Base-by-base conservation (phyloP, 2,888 invertebrate species). In the Drosophila percnosoma region DNA sequence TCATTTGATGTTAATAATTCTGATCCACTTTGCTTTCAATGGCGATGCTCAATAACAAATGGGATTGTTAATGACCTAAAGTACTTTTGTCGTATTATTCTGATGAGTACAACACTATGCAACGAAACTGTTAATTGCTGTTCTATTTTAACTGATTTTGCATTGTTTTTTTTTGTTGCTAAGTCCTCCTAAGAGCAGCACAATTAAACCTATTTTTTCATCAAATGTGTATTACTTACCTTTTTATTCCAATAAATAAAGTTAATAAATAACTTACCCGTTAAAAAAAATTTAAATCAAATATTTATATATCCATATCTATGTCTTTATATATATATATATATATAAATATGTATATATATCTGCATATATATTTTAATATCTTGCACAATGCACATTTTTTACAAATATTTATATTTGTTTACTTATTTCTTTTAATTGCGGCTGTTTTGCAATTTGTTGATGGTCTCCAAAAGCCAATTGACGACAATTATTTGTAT, bases 361-460 rank as follows among this genome's bases (percentile, higher is more conserved):
- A 21, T 52, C 2, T 21, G 7, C 3, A 4, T 31, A 31, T 53
- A 4, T 24, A 24, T 34, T 53, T n/a, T 11, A 57, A 42, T 40
- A 15, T 27, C 29, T 42, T 31, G 68, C 68, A 68, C 68, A 51
- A 38, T 58, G 68, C 68, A 68, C 68, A 58, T 31, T 15, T 42
- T 45, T 67, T 66, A 52, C 24, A 34, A 18, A 36, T 36, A 53
- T 53, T 33, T 38, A 33, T 27, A 24, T 51, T 33, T 7, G 18
- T 34, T 13, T 38, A 13, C 38, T 10, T 48, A 18, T n/a, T n/a
- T 57, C 2, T 15, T 29, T 67, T 33, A 24, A 48, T 66, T 48
- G 42, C 34, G 42, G 53, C 54, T 27, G 11, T 54, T 66, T 27
- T 33, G 45, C 68, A 57, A 38, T 68, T 57, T 40, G 29, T 29